Base-by-base conservation (phyloP, 2,113 vertebrate genomes). In the Sminthopsis crassicaudata region DNA sequence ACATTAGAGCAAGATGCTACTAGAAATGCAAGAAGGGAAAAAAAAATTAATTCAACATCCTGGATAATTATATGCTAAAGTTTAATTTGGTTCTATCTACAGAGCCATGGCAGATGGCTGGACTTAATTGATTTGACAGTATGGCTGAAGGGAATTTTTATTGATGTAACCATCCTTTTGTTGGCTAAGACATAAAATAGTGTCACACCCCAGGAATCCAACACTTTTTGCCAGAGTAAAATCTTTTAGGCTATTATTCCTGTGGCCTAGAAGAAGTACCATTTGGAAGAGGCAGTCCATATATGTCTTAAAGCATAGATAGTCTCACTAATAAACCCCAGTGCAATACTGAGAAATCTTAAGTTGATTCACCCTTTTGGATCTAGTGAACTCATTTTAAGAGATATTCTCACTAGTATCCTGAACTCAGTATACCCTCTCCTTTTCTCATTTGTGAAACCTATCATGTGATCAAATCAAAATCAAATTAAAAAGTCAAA, bases 11-110 rank as follows among this genome's bases (percentile, higher is more conserved):
- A 42, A 84, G 67, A 42, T 84, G n/a, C 19, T 84, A 84, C 19
- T 84, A 84, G 67, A 84, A 84, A 84, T 84, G 67, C 7, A 42
- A 84, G 67, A 84, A 84, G 67, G 30, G 27, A 36, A 22, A 50
- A 96, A 95, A 84, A 50, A 67, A 46, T 12, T 95, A 89, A 91
- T 90, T 94, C 30, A 95, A 53, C 46, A 89, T 50, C 26, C 88
- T 51, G n/a, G 94, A 76, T 51, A 54, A 95, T 93, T 93, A 46
- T 23, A 53, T 91, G 42, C 55, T 91, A 91, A 95, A 92, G 57
- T 36, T 92, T 2, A 26, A 90, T 95, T 90, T 93, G 91, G 90
- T 50, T 16, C 23, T 54, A 46, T 22, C 90, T 55, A 46, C 6
- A 36, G n/a, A 91, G 92, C 22, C 92, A 92, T 60, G 51, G 50